These are phyloP conservation scores for Acrocephalus scirpaceus DNA, from an alignment of 2,797 vertebrate genomes.

Conservation along the genomic window DNA sequence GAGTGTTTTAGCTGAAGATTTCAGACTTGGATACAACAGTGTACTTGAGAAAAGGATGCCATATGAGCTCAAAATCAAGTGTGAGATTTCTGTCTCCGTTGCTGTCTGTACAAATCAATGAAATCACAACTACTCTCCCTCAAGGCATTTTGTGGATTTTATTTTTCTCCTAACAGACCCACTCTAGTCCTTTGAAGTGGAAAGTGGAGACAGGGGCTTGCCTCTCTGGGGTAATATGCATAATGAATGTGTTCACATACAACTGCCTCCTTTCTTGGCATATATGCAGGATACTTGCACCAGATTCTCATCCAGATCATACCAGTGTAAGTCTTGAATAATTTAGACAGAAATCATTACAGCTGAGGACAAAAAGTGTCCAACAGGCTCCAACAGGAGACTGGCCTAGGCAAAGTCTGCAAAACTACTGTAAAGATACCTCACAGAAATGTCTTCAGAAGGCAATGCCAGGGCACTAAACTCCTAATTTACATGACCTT, in stretches of 20 bases:
- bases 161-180: constrained; percentile 32
- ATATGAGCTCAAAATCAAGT: constrained; percentile 16
- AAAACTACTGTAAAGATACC: neutral
- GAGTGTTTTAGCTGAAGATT: constrained; percentile 30
- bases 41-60: neutral
- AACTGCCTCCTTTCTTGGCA: neutral
- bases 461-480: neutral
- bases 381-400: neutral
- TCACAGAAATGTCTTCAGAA: neutral
- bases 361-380: neutral
- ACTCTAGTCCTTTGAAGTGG: constrained; percentile 47
- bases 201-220: neutral
- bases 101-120: constrained; percentile 26
- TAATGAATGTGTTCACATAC: constrained; percentile 11
- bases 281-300: constrained; percentile 1
- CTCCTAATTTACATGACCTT: neutral
- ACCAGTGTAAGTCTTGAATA: neutral
- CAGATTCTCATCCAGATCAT: neutral
- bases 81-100: constrained; percentile 48
- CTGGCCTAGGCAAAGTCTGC: neutral
- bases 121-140: constrained; percentile 46
- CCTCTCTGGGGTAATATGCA: neutral
- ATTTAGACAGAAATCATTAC: neutral
- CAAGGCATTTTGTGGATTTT: constrained; percentile 14
- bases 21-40: neutral